Evolutionary conservation across 2,797 vertebrate genomes (phyloP).

Genomic region (Schizopygopsis pylzovi): DNA sequence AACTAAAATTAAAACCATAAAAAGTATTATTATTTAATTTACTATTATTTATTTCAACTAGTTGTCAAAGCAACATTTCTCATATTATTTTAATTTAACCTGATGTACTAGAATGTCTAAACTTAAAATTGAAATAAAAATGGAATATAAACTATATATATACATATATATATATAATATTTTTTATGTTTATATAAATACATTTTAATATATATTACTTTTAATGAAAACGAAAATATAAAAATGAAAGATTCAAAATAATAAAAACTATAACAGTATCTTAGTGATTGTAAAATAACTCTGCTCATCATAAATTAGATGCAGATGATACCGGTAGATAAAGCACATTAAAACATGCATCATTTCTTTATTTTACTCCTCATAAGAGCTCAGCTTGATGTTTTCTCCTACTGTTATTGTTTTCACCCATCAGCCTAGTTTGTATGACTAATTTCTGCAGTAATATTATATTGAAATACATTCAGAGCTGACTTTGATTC

Average conservation of each 20-base stretch:
- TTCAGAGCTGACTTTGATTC: conserved; percentile 13
- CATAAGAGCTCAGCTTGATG: not conserved
- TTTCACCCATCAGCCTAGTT: not conserved
- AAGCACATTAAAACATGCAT: not conserved
- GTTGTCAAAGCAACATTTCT: not conserved
- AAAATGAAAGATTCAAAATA: not conserved
- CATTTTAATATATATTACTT: not conserved
- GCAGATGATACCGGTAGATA: not conserved
- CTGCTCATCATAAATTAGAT: not conserved
- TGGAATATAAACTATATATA: no score
- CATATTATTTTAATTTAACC: not conserved
- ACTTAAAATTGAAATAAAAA: no score
- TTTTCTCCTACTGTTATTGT: not conserved
- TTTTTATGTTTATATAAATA: not conserved
- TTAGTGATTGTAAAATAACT: not conserved
- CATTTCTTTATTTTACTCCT: not conserved
- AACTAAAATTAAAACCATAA: not conserved
- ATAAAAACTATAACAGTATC: not conserved
- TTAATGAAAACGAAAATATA: not conserved
- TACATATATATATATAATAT: no score
- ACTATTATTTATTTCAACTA: not conserved
- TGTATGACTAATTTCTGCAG: not conserved
- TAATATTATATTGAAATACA: conserved; percentile 16
- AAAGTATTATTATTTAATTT: not conserved
- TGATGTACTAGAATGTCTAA: no score